Percentiles rank a stretch among this genome's conserved stretches.
Conservation (phyloP, 2,888 invertebrate genomes). For the Brassicogethes aeneus region DNA sequence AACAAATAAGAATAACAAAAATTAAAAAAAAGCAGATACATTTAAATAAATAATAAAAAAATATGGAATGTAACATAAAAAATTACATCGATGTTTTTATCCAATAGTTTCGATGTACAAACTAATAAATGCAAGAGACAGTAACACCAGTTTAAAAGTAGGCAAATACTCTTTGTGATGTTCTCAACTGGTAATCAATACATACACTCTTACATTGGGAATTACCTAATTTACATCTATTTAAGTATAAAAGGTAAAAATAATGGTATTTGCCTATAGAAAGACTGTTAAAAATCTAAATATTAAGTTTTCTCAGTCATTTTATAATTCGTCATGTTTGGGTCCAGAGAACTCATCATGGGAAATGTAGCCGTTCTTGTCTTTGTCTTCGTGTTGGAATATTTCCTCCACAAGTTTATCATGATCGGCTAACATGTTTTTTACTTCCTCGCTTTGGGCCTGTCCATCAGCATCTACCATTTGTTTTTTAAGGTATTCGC, state of each 20-base stretch:
- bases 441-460: slow-evolving; percentile 64
- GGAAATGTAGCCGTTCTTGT: slow-evolving; percentile 93
- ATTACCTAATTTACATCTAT: slow-evolving; percentile 3
- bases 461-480: slow-evolving; percentile 76
- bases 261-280: slow-evolving; percentile 5
- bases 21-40: neutral
- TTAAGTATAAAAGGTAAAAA: slow-evolving; percentile 6
- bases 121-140: too few species aligned
- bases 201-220: too few species aligned
- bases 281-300: slow-evolving; percentile 13
- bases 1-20: neutral
- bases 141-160: too few species aligned
- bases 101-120: too few species aligned
- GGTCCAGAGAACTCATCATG: slow-evolving; percentile 95
- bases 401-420: slow-evolving; percentile 93
- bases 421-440: slow-evolving; percentile 77
- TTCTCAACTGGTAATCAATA: too few species aligned
- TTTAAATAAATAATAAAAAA: neutral
- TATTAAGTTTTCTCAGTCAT: slow-evolving; percentile 11
- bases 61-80: neutral
- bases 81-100: neutral
- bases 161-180: too few species aligned
- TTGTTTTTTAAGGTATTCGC: slow-evolving; percentile 86
- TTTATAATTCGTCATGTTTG: slow-evolving; percentile 91
- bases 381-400: slow-evolving; percentile 95